These are phyloP conservation scores for Caenorhabditis japonica DNA, from an alignment of 2,888 invertebrate genomes.

Conservation along the genomic window DNA sequence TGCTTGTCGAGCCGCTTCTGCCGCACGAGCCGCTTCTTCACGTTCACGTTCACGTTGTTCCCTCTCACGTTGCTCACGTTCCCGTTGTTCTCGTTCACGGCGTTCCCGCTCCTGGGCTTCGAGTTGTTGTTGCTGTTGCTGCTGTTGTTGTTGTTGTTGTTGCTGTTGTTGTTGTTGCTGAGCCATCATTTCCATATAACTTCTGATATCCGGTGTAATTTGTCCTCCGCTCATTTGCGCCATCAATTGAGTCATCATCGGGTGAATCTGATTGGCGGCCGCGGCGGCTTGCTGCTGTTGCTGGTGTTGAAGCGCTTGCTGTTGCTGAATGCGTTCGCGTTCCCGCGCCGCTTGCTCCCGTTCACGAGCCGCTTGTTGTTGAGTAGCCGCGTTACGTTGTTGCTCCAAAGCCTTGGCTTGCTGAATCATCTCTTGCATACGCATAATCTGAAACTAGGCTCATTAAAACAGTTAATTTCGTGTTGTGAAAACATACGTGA, in stretches of 20 bases:
- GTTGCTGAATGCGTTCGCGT: constrained; percentile 18
- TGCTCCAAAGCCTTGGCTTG: constrained; percentile 8
- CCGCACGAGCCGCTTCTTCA: constrained; percentile 21
- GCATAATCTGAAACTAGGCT: constrained; percentile 9
- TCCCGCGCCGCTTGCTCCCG: constrained; percentile 30
- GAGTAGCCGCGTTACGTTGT: constrained; percentile 14
- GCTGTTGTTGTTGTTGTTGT: constrained; percentile 16
- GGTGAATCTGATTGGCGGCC: constrained; percentile 14
- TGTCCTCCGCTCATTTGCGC: not conserved
- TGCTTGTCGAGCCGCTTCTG: constrained; percentile 5
- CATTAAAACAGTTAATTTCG: not conserved
- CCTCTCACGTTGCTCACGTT: constrained; percentile 42
- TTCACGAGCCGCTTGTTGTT: constrained; percentile 9
- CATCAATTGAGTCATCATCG: constrained; percentile 1
- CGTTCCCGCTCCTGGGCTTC: constrained; percentile 32
- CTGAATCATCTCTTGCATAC: constrained; percentile 27
- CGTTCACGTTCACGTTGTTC: constrained; percentile 33
- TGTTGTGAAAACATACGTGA: not conserved
- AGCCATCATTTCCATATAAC: constrained; percentile 3
- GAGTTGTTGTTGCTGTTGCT: constrained; percentile 39
- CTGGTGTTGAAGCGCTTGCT: constrained; percentile 25
- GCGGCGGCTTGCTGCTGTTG: constrained; percentile 27
- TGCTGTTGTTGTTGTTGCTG: constrained; percentile 25
- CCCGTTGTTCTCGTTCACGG: constrained; percentile 56
- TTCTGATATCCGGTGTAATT: not conserved